Base-by-base conservation (phyloP, 2,888 invertebrate species). In the Dasypolia templi region DNA sequence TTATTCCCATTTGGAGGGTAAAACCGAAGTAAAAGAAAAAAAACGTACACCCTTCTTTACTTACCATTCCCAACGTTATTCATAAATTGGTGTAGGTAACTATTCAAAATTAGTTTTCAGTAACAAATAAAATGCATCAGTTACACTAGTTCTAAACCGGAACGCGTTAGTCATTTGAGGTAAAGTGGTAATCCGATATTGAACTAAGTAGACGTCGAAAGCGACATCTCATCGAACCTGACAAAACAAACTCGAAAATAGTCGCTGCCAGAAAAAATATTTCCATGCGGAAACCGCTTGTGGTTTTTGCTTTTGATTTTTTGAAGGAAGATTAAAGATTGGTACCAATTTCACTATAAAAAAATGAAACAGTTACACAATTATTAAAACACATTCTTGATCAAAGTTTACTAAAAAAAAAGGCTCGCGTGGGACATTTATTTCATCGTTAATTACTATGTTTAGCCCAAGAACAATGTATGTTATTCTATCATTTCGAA, bases 201-300 rank as follows among this genome's bases (percentile, higher is more conserved):
- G 86, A 90, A 92, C 93, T 91, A 91, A 94, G 93, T 92, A 90
- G 91, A 90, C 90, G 91, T 91, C 91, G 87, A 88, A 86, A 88
- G 86, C 81, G 90, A 89, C 91, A 89, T 89, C 83, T 77, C 86
- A 84, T 83, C 82, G 88, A 93, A 92, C 91, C 95, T 95, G 95
- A 94, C 92, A 95, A 95, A 96, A 95, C 95, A 96, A 95, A 95
- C 93, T 95, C 86, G 85, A 88, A 91, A 90, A 91, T 89, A 88
- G 90, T 88, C 77, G 80, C 79, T 76, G 83, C 75, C 80, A 89
- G 87, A 91, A 93, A 91, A 91, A 91, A 90, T 86, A 88, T 78
- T 81, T 80, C 68, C 81, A 72, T 80, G 76, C 82, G 88, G 86
- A 88, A 86, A 83, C 78, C 63, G 58, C 56, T 55, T 44, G 17